Evolutionary conservation across 2,113 vertebrate genomes (phyloP).

Genomic region (Hippolais icterina): DNA sequence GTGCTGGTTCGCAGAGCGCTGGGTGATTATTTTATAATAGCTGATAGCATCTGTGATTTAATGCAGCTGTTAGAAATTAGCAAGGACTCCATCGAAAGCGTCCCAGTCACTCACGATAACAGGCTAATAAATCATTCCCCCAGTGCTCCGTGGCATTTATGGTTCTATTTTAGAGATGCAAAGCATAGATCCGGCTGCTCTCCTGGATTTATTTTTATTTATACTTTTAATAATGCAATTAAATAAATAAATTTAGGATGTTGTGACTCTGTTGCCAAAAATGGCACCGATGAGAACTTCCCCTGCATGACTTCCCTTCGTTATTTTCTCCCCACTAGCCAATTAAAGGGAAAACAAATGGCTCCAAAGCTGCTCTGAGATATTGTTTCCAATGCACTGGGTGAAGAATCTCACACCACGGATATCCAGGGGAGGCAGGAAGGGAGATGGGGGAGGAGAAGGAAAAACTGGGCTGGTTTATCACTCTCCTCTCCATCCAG

Average conservation of each 20-base stretch:
- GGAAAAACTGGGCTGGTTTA: not conserved
- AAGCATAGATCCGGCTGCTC: constrained; percentile 59
- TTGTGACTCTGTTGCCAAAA: constrained; percentile 59
- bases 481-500: not conserved
- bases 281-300: constrained; percentile 3
- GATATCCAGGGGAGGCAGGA: not conserved
- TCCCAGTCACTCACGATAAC: constrained; percentile 79
- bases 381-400: not conserved
- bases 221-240: constrained; percentile 72
- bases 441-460: not conserved
- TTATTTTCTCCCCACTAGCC: constrained; percentile 48
- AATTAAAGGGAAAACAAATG: constrained; percentile 40
- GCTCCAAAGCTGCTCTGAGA: not conserved
- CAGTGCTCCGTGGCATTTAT: constrained; percentile 72
- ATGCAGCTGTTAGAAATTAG: constrained; percentile 80
- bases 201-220: constrained; percentile 71
- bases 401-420: not conserved
- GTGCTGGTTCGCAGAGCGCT: constrained; percentile 50
- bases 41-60: constrained; percentile 77
- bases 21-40: constrained; percentile 77
- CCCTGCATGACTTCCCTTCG: constrained; percentile 39
- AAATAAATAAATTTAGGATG: constrained; percentile 45
- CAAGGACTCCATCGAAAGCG: constrained; percentile 71
- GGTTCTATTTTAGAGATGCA: constrained; percentile 72
- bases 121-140: constrained; percentile 78